These are phyloP conservation scores for Drosophila fungiperda DNA, from an alignment of 2,888 invertebrate species.

Conservation along the genomic window DNA sequence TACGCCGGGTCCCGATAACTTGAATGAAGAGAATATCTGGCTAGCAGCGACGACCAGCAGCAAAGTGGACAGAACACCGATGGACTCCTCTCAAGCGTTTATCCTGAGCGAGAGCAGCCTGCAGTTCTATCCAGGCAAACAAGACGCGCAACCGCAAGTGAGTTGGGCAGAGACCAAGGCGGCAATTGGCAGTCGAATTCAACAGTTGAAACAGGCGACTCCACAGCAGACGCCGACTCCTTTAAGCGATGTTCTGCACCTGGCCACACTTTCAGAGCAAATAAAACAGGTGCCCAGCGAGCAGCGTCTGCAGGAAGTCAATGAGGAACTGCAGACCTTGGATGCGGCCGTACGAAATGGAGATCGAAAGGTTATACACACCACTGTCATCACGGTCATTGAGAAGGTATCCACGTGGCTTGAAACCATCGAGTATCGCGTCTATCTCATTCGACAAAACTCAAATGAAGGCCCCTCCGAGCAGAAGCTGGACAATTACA, in stretches of 20 bases:
- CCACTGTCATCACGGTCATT: slow-evolving; percentile 90
- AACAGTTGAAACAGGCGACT: slow-evolving; percentile 86
- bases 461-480: slow-evolving; percentile 87
- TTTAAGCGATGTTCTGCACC: slow-evolving; percentile 88
- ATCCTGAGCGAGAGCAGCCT: slow-evolving; percentile 80
- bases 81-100: slow-evolving; percentile 72
- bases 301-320: slow-evolving; percentile 87
- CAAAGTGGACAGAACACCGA: slow-evolving; percentile 47
- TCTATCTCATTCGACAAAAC: slow-evolving; percentile 88
- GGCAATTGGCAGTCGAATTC: slow-evolving; percentile 86
- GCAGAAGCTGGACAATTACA: slow-evolving; percentile 87
- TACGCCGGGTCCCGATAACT: slow-evolving; percentile 85
- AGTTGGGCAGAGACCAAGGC: slow-evolving; percentile 87
- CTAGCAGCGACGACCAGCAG: slow-evolving; percentile 55
- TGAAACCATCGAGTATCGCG: slow-evolving; percentile 93
- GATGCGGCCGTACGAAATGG: slow-evolving; percentile 87
- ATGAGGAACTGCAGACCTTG: slow-evolving; percentile 83
- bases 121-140: slow-evolving; percentile 80
- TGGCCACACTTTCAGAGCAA: slow-evolving; percentile 87
- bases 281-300: slow-evolving; percentile 86
- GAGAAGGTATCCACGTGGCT: slow-evolving; percentile 94
- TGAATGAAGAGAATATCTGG: slow-evolving; percentile 78
- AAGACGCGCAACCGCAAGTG: slow-evolving; percentile 30
- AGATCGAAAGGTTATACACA: slow-evolving; percentile 88
- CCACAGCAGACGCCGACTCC: slow-evolving; percentile 85